Evolutionary conservation across 1,140 invertebrate species (phyloP), one percentile per base, ranked within the genome.

Genomic region (Apocrypta bakeri): DNA sequence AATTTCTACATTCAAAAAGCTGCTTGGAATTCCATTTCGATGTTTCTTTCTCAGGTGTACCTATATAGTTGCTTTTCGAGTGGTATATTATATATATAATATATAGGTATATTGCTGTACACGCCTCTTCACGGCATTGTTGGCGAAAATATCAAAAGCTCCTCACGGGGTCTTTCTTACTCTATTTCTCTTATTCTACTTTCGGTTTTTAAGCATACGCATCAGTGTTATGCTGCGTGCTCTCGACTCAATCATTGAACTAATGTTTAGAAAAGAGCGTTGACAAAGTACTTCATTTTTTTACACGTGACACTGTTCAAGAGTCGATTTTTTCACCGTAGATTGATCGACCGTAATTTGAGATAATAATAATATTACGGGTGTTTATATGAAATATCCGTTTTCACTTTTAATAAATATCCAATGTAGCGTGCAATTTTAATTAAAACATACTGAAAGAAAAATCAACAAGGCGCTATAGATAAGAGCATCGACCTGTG

Each of bases 31-130:
- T 79, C 63, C 76, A 79, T 69, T 69, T 25, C 9, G 63, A 69
- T 69, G 25, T 68, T 79, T 79, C 76, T 64, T 69, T 79, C 64
- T 40, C 76, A 79, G 64, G 76, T 79, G n/a, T 29, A 25, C 21
- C 37, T 2, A 2, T 27, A 21, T 2, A 14, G 17, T 40, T 48
- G 33, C 17, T 48, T 31, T 21, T 76, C 61, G 75, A 64, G 61
- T 42, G 76, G 14, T 21, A 7, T 31, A 0, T 24, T 9, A 64
- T 6, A 25, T 27, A 64, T 64, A 24, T 1, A 25, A 63, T 63
- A 63, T 63, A 24, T 63, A 63, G 3, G 12, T 24, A 24, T 24
- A 63, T 63, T 4, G 7, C 7, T 63, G 21, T 63, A 24, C n/a
- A 17, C 56, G n/a, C 14, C 31, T 27, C 14, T 48, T 48, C 73